Evolutionary conservation across 1,140 invertebrate genomes (phyloP).

Genomic region (Drosophila varians): DNA sequence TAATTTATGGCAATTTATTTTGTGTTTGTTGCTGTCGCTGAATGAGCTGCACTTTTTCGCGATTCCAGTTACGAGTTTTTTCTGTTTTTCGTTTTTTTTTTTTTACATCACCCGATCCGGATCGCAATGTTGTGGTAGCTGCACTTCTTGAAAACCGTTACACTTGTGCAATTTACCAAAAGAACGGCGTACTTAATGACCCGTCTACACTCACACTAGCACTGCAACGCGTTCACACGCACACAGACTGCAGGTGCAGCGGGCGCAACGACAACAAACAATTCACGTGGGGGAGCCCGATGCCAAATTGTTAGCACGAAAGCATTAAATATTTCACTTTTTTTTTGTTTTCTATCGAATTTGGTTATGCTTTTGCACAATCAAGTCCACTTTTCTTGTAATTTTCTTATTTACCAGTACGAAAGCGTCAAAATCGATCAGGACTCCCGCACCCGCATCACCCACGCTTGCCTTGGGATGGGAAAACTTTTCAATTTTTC

Average conservation of each 20-base stretch:
- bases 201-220: slow-evolving; percentile 61
- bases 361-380: background rate
- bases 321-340: background rate
- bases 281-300: slow-evolving; percentile 50
- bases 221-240: slow-evolving; percentile 19
- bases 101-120: background rate
- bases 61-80: slow-evolving; percentile 52
- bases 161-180: slow-evolving; percentile 77
- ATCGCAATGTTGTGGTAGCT: slow-evolving; percentile 57
- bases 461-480: too few relatives aligned
- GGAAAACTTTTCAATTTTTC: background rate
- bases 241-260: slow-evolving; percentile 42
- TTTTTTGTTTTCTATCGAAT: background rate
- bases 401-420: too few relatives aligned
- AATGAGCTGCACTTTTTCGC: slow-evolving; percentile 67
- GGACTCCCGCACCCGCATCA: too few relatives aligned
- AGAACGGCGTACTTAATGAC: slow-evolving; percentile 55
- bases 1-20: slow-evolving; percentile 73
- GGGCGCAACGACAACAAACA: slow-evolving; percentile 57
- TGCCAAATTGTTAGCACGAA: background rate
- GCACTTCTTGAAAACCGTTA: slow-evolving; percentile 74
- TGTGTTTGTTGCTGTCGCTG: slow-evolving; percentile 36
- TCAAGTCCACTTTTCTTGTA: too few relatives aligned
- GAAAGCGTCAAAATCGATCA: too few relatives aligned
- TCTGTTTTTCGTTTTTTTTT: too few relatives aligned